A percentile compares a stretch with the other conserved stretches of the same genome.
Conservation (phyloP, 2,888 invertebrate genomes). For the Pseudoips prasinana region DNA sequence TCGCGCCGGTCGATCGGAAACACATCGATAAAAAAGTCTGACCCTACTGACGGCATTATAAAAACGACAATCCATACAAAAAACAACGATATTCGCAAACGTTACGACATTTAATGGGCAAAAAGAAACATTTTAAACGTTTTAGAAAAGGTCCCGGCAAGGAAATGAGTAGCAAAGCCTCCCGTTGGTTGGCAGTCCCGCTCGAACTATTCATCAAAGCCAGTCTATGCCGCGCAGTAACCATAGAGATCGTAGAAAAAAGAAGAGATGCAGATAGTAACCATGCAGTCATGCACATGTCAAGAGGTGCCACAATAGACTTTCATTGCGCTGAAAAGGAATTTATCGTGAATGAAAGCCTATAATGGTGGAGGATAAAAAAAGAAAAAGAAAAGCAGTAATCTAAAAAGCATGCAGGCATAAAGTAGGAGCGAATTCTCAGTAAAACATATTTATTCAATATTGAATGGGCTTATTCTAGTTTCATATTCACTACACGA, state of each 20-base stretch:
- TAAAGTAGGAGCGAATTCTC: conserved; percentile 76
- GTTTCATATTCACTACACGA: conserved; percentile 29
- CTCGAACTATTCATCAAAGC: conserved; percentile 72
- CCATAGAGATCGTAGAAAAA: conserved; percentile 82
- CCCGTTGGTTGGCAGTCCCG: conserved; percentile 62
- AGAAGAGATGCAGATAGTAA: conserved; percentile 71
- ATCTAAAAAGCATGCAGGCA: conserved; percentile 67
- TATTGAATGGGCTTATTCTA: conserved; percentile 29
- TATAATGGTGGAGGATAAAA: conserved; percentile 49
- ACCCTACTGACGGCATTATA: conserved; percentile 55
- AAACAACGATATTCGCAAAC: conserved; percentile 67
- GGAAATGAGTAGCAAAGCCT: conserved; percentile 62
- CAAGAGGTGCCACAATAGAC: conserved; percentile 54
- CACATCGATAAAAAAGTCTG: conserved; percentile 52
- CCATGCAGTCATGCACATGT: conserved; percentile 72
- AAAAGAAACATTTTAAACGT: conserved; percentile 39
- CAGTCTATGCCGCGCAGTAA: conserved; percentile 82
- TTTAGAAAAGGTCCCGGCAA: conserved; percentile 46
- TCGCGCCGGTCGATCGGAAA: conserved; percentile 65
- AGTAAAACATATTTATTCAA: conserved; percentile 31
- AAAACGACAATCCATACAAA: conserved; percentile 58
- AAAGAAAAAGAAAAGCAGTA: conserved; percentile 57
- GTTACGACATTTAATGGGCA: conserved; percentile 71
- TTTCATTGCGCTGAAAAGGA: conserved; percentile 36
- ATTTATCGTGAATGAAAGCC: conserved; percentile 46